Conservation (phyloP, 2,797 vertebrate species). For the Danio choprae region DNA sequence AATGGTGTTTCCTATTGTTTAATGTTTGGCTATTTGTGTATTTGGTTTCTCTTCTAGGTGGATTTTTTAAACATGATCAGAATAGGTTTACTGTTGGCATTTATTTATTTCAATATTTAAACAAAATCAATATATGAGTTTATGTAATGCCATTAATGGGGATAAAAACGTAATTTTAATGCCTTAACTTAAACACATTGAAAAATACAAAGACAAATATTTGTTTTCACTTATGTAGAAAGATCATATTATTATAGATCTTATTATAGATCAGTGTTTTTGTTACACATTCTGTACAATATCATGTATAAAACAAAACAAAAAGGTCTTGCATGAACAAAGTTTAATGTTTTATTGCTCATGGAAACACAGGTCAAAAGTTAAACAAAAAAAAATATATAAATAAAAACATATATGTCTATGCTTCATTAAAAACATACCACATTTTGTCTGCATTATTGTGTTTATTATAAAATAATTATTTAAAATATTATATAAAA, state of each 20-base stretch:
- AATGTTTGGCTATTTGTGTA: background rate
- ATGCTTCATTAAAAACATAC: too few relatives aligned
- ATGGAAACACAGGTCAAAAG: background rate
- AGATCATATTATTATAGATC: too few relatives aligned
- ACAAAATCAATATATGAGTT: too few relatives aligned
- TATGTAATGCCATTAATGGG: background rate
- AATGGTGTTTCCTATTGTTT: slow-evolving; percentile 6
- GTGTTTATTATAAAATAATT: background rate
- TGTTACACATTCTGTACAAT: too few relatives aligned
- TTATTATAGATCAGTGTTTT: too few relatives aligned
- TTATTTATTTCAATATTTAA: background rate
- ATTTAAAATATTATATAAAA: background rate
- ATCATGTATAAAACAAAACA: too few relatives aligned
- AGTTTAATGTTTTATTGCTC: background rate
- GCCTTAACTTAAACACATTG: background rate
- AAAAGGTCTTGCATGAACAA: too few relatives aligned
- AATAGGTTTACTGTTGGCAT: background rate
- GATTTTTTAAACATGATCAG: background rate
- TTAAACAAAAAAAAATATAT: background rate
- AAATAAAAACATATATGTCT: too few relatives aligned
- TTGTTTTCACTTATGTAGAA: background rate
- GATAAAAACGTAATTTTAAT: background rate
- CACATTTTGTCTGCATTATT: too few relatives aligned
- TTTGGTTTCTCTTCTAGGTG: background rate
- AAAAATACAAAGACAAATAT: background rate